phyloP scores from a whole-genome alignment of 1,140 invertebrate genomes.

The roundworm (Caenorhabditis elegans) region DNA sequence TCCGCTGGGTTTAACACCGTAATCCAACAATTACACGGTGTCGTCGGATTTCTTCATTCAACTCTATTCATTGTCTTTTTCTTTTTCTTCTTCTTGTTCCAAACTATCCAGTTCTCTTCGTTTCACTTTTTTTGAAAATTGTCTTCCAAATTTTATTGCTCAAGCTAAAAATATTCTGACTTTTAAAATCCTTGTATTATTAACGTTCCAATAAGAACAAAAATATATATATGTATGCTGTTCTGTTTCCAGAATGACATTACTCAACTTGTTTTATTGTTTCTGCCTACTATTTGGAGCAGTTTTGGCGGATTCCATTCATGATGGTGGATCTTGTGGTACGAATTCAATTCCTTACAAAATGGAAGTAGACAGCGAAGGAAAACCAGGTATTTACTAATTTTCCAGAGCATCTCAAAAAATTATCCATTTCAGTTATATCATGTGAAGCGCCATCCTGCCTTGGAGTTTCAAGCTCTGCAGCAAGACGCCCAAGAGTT shows the following conservation, averaged over 20 bases:
- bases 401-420: neutral
- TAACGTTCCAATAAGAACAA: no score
- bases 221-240: no score
- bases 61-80: neutral
- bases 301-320: neutral
- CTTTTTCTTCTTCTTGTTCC: neutral
- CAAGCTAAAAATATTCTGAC: no score
- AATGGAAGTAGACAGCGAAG: conserved; percentile 21
- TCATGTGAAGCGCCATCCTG: neutral
- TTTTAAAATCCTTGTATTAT: no score
- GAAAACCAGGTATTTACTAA: neutral
- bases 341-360: neutral
- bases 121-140: neutral
- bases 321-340: conserved; percentile 10
- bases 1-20: conserved; percentile 14
- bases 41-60: neutral
- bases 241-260: neutral
- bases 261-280: neutral
- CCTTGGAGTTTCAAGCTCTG: neutral
- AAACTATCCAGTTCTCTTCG: neutral
- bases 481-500: neutral
- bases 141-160: no score
- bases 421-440: neutral
- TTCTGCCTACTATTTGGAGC: neutral
- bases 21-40: conserved; percentile 26